These are phyloP conservation scores for Spialia ferax DNA, from an alignment of 2,888 invertebrate species.

Conservation along the genomic window DNA sequence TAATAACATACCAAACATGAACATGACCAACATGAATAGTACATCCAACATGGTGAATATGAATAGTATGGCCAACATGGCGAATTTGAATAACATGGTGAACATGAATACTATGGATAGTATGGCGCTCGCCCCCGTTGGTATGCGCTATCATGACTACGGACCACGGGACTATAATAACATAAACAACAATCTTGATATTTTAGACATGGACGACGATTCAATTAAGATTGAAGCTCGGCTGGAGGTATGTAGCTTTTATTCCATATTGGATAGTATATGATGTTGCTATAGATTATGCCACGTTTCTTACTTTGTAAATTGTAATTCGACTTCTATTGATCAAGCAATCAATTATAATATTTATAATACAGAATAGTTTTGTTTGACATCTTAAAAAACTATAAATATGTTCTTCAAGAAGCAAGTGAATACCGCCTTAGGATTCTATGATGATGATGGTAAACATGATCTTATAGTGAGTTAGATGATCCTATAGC, in stretches of 20 bases:
- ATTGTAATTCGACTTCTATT: too few species aligned
- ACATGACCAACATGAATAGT: constrained; percentile 16
- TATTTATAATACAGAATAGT: too few species aligned
- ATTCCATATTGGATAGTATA: not conserved
- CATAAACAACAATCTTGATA: constrained; percentile 78
- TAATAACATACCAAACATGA: constrained; percentile 17
- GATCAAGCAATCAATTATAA: too few species aligned
- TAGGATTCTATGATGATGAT: too few species aligned
- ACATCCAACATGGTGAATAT: constrained; percentile 2
- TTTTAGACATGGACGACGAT: constrained; percentile 82
- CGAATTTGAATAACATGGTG: constrained; percentile 6
- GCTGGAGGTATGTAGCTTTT: constrained; percentile 59
- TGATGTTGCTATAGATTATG: too few species aligned
- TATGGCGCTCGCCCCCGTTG: constrained; percentile 5
- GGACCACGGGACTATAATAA: constrained; percentile 61
- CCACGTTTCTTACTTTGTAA: too few species aligned
- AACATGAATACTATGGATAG: constrained; percentile 23
- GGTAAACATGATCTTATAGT: too few species aligned
- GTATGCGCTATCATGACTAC: constrained; percentile 40
- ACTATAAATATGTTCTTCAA: too few species aligned
- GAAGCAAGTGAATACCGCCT: too few species aligned
- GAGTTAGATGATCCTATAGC: too few species aligned
- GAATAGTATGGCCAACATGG: constrained; percentile 21
- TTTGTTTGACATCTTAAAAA: too few species aligned
- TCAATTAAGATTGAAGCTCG: constrained; percentile 77